A percentile compares a stretch with the other conserved stretches of the same genome.
Conservation (phyloP, 2,888 invertebrate genomes). For the Apamea monoglypha region DNA sequence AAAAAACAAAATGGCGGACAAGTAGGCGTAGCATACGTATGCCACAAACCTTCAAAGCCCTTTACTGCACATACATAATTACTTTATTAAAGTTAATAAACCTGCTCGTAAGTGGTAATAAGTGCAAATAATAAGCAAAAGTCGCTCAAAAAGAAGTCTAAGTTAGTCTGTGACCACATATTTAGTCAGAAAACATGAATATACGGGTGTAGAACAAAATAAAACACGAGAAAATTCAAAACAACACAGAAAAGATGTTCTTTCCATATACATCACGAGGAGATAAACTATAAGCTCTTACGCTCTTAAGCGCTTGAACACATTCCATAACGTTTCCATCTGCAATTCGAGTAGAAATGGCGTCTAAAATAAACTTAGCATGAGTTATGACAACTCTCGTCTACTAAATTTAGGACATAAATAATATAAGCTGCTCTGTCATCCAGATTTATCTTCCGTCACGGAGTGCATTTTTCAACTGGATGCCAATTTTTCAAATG, state of each 20-base stretch:
- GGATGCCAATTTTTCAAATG: conserved; percentile 52
- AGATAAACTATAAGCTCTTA: conserved; percentile 17
- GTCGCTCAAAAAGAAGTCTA: neutral
- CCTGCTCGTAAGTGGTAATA: neutral
- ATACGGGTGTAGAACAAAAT: neutral
- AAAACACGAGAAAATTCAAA: neutral
- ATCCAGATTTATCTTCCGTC: conserved; percentile 51
- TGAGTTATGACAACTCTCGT: conserved; percentile 59
- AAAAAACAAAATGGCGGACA: neutral
- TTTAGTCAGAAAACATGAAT: neutral
- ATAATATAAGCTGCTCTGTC: conserved; percentile 46
- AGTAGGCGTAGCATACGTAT: neutral
- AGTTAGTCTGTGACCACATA: neutral
- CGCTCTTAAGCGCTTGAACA: conserved; percentile 8
- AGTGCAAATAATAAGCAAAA: too few species aligned
- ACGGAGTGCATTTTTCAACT: conserved; percentile 36
- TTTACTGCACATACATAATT: conserved; percentile 2
- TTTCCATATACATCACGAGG: conserved; percentile 10
- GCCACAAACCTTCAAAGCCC: neutral
- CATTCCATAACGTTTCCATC: conserved; percentile 36
- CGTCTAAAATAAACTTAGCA: conserved; percentile 50
- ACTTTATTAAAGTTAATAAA: neutral
- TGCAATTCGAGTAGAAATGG: conserved; percentile 31
- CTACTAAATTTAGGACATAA: conserved; percentile 50
- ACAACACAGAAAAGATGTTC: neutral